Evolutionary conservation across 2,797 vertebrate genomes (phyloP).

Genomic region (Sus cebifrons): DNA sequence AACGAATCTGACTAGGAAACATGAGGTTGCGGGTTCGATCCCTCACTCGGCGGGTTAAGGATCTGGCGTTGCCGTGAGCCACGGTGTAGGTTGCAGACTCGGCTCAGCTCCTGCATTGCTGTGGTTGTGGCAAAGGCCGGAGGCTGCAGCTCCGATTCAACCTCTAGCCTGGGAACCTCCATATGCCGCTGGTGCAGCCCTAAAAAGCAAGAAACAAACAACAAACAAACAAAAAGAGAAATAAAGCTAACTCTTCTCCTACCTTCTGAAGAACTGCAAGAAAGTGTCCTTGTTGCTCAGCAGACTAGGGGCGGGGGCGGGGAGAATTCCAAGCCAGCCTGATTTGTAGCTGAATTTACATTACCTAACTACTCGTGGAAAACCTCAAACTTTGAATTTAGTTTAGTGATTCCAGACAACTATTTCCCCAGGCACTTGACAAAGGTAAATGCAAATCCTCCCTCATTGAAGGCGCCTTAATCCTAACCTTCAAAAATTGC

Average conservation of each 20-base stretch:
- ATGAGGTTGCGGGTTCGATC: too few species aligned
- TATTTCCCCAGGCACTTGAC: background rate
- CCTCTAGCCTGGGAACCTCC: too few species aligned
- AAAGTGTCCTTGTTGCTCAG: slow-evolving; percentile 38
- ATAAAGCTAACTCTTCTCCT: background rate
- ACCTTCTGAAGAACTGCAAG: background rate
- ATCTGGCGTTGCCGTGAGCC: too few species aligned
- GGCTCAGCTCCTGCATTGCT: too few species aligned
- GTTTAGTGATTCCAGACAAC: slow-evolving; percentile 28
- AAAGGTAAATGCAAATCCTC: slow-evolving; percentile 42
- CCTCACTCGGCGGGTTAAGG: too few species aligned
- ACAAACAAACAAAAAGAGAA: background rate
- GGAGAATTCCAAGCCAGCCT: background rate
- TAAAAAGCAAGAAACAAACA: too few species aligned
- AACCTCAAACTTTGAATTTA: slow-evolving; percentile 62
- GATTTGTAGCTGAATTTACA: slow-evolving; percentile 42
- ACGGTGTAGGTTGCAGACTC: too few species aligned
- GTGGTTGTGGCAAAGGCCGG: too few species aligned
- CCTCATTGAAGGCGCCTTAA: slow-evolving; percentile 2
- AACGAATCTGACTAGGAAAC: too few species aligned
- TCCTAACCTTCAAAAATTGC: slow-evolving; percentile 3
- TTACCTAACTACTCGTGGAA: slow-evolving; percentile 53
- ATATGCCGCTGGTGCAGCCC: too few species aligned
- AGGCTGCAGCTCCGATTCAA: too few species aligned
- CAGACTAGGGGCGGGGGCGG: background rate